phyloP scores from a whole-genome alignment of 2,888 invertebrate genomes.

The Ophonus ardosiacus region DNA sequence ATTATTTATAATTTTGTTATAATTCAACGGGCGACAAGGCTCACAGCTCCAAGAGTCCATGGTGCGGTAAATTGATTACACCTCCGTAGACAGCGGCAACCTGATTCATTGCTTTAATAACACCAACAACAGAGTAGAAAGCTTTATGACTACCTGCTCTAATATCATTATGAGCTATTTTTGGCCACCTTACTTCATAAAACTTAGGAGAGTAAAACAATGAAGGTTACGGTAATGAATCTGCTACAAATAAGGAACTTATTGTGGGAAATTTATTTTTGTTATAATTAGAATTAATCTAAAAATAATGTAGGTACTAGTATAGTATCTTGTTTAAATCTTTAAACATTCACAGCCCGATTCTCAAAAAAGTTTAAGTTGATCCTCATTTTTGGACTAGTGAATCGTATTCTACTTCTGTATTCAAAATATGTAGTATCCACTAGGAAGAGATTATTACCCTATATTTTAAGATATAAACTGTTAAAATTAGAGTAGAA shows the following conservation, averaged over 20 bases:
- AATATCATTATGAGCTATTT: constrained; percentile 27
- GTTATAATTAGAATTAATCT: no score
- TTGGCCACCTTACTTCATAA: not conserved
- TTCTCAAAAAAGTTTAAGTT: no score
- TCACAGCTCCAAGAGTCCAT: not conserved
- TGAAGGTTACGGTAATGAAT: not conserved
- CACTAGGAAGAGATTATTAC: no score
- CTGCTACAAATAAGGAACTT: not conserved
- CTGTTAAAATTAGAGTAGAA: no score
- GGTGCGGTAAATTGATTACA: constrained; percentile 39
- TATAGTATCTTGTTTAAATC: no score
- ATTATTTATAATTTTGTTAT: constrained; percentile 43
- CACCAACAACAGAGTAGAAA: constrained; percentile 1
- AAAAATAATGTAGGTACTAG: no score
- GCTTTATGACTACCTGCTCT: constrained; percentile 12
- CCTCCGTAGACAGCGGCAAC: constrained; percentile 2
- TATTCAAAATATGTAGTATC: no score
- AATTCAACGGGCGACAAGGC: constrained; percentile 2
- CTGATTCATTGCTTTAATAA: constrained; percentile 41
- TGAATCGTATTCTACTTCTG: no score
- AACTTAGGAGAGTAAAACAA: not conserved
- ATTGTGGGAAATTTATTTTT: not conserved
- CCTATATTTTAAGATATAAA: no score
- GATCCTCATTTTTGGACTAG: no score
- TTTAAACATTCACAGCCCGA: no score